Conservation (phyloP, 2,888 invertebrate species). For the Plusia festucae region DNA sequence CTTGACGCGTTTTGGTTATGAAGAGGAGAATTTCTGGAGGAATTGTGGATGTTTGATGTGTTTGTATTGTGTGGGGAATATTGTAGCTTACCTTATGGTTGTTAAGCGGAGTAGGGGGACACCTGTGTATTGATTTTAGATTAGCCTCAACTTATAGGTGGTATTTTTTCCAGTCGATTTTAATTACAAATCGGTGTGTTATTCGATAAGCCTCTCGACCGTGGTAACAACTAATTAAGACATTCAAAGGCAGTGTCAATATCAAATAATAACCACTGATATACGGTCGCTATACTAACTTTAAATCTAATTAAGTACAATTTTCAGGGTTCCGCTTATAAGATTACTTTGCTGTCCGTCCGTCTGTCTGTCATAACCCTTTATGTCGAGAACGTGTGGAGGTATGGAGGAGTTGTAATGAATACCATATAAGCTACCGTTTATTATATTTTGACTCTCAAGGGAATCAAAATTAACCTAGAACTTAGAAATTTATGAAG, state of each 20-base stretch:
- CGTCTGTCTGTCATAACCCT: too few relatives aligned
- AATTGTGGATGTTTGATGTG: conserved; percentile 80
- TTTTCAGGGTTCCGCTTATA: too few relatives aligned
- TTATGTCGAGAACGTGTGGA: too few relatives aligned
- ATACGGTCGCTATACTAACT: neutral
- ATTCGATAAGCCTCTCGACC: neutral
- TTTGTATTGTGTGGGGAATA: conserved; percentile 79
- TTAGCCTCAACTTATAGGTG: neutral
- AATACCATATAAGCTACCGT: too few relatives aligned
- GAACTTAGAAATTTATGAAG: too few relatives aligned
- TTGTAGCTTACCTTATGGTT: conserved; percentile 82
- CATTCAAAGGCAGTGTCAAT: neutral
- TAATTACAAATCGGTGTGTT: neutral
- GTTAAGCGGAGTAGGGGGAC: conserved; percentile 81
- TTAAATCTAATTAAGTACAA: too few relatives aligned
- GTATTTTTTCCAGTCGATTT: too few relatives aligned
- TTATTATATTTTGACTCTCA: too few relatives aligned
- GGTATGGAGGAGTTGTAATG: too few relatives aligned
- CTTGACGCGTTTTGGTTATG: conserved; percentile 88
- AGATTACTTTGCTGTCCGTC: too few relatives aligned
- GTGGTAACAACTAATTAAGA: neutral
- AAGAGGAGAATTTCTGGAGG: conserved; percentile 78
- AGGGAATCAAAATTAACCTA: too few relatives aligned
- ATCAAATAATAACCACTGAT: neutral
- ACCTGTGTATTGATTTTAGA: conserved; percentile 77